Evolutionary conservation across 2,113 vertebrate genomes (phyloP).

Genomic region (Salvelinus namaycush): DNA sequence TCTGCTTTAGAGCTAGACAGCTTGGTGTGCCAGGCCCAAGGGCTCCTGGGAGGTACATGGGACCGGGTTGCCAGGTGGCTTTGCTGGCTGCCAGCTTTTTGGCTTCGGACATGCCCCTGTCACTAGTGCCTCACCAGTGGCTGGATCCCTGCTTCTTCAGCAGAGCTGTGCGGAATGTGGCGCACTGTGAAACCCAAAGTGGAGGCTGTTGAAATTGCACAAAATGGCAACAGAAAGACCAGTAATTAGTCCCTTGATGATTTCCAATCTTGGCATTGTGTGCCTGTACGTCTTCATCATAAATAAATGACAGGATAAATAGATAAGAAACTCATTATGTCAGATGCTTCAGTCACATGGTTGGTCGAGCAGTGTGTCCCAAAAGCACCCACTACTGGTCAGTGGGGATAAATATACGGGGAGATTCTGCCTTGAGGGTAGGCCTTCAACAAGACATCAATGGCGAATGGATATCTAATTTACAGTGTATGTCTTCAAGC

Average conservation of each 20-base stretch:
- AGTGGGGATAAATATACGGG: background rate
- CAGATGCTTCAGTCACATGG: background rate
- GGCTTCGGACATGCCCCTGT: conserved; percentile 15
- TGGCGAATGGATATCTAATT: background rate
- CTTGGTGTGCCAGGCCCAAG: conserved; percentile 40
- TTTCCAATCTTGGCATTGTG: conserved; percentile 54
- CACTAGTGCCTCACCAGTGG: conserved; percentile 22
- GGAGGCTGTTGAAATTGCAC: conserved; percentile 26
- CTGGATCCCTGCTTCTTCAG: background rate
- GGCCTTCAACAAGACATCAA: background rate
- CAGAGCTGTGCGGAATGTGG: background rate
- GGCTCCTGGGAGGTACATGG: conserved; percentile 59
- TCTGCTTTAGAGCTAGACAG: background rate
- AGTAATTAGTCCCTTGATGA: conserved; percentile 71
- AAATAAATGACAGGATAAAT: conserved; percentile 70
- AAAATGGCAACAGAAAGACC: conserved; percentile 27
- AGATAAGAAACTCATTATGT: conserved; percentile 59
- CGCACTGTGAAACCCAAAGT: conserved; percentile 38
- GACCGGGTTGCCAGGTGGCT: conserved; percentile 57
- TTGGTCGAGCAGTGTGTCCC: background rate
- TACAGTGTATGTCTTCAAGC: too few relatives aligned
- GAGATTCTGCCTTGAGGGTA: conserved; percentile 16
- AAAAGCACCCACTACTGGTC: conserved; percentile 13
- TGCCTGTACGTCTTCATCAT: conserved; percentile 61
- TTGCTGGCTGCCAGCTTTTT: conserved; percentile 50